A percentile compares a stretch with the other conserved stretches of the same genome.
Evolutionary conservation across 2,797 vertebrate genomes (phyloP).

Genomic region (Dipus sagitta): DNA sequence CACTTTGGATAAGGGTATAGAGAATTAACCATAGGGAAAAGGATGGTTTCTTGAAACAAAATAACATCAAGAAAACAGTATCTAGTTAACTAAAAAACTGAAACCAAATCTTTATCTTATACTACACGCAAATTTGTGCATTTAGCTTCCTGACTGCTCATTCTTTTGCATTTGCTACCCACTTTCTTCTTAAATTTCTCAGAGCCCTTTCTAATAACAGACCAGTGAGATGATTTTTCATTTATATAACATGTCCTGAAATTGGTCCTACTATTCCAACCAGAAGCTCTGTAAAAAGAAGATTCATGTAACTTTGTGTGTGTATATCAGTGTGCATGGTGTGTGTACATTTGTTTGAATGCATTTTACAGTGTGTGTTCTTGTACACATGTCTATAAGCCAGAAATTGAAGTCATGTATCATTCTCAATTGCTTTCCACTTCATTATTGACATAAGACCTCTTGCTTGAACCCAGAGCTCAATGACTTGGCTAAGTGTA

Average conservation of each 20-base stretch:
- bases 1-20: background rate
- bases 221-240: background rate
- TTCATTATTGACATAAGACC: no score
- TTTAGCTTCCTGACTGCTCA: background rate
- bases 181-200: background rate
- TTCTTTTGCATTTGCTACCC: background rate
- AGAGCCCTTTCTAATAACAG: background rate
- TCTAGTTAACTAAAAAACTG: background rate
- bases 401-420: no score
- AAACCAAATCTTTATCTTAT: background rate
- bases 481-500: no score
- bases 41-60: background rate
- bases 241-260: background rate
- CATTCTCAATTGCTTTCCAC: no score
- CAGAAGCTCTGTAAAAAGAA: background rate
- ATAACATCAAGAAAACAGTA: background rate
- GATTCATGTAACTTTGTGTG: background rate
- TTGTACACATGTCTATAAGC: no score
- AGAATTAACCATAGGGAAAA: background rate
- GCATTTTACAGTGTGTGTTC: no score
- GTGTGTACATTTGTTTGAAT: no score
- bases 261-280: background rate
- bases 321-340: no score
- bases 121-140: background rate
- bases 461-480: no score